These are phyloP conservation scores for Takifugu bimaculatus DNA, from an alignment of 2,113 vertebrate genomes.

Conservation along the genomic window DNA sequence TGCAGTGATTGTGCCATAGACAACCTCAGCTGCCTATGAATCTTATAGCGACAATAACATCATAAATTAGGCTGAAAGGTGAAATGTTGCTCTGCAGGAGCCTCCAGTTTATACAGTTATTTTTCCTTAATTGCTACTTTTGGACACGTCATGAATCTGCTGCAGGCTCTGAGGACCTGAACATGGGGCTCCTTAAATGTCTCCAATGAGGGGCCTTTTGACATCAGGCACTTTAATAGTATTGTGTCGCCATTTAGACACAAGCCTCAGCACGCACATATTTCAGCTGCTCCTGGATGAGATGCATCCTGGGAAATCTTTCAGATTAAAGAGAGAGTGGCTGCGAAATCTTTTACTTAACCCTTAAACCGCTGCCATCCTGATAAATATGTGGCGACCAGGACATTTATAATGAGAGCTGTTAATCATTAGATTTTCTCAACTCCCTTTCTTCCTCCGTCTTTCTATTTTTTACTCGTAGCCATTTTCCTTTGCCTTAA, in stretches of 20 bases:
- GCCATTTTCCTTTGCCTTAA: constrained; percentile 68
- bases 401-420: constrained; percentile 38
- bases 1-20: constrained; percentile 39
- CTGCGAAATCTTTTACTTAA: constrained; percentile 39
- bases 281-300: constrained; percentile 42
- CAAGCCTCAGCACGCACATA: neutral
- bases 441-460: constrained; percentile 22
- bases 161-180: constrained; percentile 11
- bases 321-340: constrained; percentile 55
- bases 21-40: constrained; percentile 21
- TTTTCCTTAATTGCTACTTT: constrained; percentile 6
- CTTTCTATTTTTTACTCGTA: constrained; percentile 21
- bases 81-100: constrained; percentile 4
- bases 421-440: constrained; percentile 46
- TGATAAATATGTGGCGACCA: constrained; percentile 30
- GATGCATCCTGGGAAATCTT: constrained; percentile 66
- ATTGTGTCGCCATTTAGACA: constrained; percentile 33
- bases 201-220: constrained; percentile 17
- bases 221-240: constrained; percentile 40
- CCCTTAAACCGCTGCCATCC: constrained; percentile 36
- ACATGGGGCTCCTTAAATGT: constrained; percentile 13
- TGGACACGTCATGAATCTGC: constrained; percentile 1
- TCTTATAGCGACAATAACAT: constrained; percentile 23
- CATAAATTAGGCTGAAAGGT: constrained; percentile 31
- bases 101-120: constrained; percentile 9